These are phyloP conservation scores for Psylliodes chrysocephalus DNA, from an alignment of 2,888 invertebrate species.

Conservation along the genomic window DNA sequence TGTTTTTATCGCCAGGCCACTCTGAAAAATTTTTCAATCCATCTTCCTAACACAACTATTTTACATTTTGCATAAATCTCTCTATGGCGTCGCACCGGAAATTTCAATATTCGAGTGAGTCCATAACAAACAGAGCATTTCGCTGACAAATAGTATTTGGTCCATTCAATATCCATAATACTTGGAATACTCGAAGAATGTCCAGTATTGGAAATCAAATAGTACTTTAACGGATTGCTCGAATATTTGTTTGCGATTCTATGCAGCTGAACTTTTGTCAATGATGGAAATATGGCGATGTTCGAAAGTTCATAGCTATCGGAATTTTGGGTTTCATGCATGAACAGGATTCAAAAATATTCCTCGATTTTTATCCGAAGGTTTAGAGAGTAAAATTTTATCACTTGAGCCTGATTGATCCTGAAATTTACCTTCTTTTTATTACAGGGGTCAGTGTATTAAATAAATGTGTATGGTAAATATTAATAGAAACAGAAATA, in stretches of 20 bases:
- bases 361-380: too few species aligned
- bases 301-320: background rate
- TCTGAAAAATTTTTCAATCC: too few species aligned
- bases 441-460: too few species aligned
- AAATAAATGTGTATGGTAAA: too few species aligned
- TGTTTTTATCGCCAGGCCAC: too few species aligned
- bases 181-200: constrained; percentile 33
- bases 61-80: constrained; percentile 11
- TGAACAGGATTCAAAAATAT: too few species aligned
- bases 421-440: too few species aligned
- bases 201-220: constrained; percentile 33
- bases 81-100: background rate
- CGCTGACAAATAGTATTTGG: constrained; percentile 20
- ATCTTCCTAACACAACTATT: constrained; percentile 15
- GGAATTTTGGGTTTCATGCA: too few species aligned
- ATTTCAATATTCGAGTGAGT: constrained; percentile 10
- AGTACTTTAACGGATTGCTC: constrained; percentile 31
- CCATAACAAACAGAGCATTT: constrained; percentile 12
- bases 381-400: background rate
- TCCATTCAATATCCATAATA: constrained; percentile 35
- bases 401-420: too few species aligned
- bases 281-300: background rate
- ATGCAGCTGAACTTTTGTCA: constrained; percentile 15
- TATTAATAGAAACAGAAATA: too few species aligned
- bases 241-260: constrained; percentile 34